A percentile compares a stretch with the other conserved stretches of the same genome.
phyloP scores from a whole-genome alignment of 2,888 invertebrate species.

The Galeopsomyia nigrocyanea region DNA sequence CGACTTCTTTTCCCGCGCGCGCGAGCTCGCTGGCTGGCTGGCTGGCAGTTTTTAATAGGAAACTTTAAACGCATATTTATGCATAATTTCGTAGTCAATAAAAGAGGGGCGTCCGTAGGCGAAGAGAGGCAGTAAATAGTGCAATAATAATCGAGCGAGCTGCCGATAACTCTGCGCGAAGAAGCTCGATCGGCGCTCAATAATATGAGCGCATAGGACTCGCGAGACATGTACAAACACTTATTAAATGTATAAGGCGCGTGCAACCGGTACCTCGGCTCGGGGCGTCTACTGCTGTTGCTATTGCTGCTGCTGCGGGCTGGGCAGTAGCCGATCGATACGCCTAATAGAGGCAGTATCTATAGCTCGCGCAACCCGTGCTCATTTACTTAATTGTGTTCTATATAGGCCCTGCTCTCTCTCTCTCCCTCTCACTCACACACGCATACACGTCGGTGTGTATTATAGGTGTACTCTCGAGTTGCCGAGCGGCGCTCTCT shows the following conservation, averaged over 20 bases:
- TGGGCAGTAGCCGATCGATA: constrained; percentile 64
- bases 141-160: constrained; percentile 1
- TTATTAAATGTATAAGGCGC: constrained; percentile 61
- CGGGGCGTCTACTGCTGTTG: constrained; percentile 3
- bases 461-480: neutral
- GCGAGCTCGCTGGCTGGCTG: too few species aligned
- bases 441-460: neutral
- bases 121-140: neutral
- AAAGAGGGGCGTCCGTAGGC: neutral
- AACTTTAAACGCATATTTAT: constrained; percentile 21
- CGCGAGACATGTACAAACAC: constrained; percentile 65
- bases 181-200: constrained; percentile 44
- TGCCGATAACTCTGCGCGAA: constrained; percentile 44
- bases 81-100: constrained; percentile 15
- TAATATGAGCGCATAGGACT: constrained; percentile 62
- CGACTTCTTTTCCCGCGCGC: constrained; percentile 38
- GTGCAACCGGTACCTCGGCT: constrained; percentile 65
- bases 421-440: neutral
- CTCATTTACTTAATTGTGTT: constrained; percentile 70
- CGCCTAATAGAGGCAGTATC: constrained; percentile 67
- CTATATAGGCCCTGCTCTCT: constrained; percentile 46
- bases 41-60: constrained; percentile 19
- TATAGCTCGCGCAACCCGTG: constrained; percentile 65
- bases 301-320: too few species aligned
- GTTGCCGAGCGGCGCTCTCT: neutral